Percentiles rank a stretch among this genome's conserved stretches.
Evolutionary conservation across 2,113 vertebrate species (phyloP).

Genomic region (Myxocyprinus asiaticus): DNA sequence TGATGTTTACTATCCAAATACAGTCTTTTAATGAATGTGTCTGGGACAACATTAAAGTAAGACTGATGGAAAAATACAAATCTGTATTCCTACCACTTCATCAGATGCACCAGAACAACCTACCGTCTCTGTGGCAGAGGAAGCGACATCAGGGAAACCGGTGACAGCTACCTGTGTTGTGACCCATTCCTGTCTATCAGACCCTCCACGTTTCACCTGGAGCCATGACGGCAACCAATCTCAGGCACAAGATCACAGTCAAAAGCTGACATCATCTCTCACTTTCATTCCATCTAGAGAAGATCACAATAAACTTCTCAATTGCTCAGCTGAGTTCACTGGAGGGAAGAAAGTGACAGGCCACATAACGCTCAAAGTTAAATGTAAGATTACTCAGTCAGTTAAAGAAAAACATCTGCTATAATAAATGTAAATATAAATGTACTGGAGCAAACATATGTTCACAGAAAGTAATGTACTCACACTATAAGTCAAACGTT

Average conservation of each 20-base stretch:
- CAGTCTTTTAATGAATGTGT: no score
- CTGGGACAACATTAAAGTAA: conserved; percentile 38
- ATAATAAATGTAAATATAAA: no score
- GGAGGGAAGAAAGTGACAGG: conserved; percentile 22
- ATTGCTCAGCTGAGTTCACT: neutral
- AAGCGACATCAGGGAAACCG: conserved; percentile 31
- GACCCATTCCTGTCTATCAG: conserved; percentile 63
- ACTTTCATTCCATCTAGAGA: conserved; percentile 56
- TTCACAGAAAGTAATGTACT: no score
- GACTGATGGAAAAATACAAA: conserved; percentile 50
- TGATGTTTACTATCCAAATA: no score
- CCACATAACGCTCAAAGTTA: conserved; percentile 54
- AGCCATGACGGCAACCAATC: conserved; percentile 57
- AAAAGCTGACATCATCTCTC: conserved; percentile 58
- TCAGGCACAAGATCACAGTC: conserved; percentile 29
- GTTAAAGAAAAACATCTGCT: no score
- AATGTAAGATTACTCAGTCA: conserved; percentile 57
- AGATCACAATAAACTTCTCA: conserved; percentile 60
- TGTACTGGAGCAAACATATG: no score
- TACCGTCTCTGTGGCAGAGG: conserved; percentile 38
- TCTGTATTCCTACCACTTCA: conserved; percentile 60
- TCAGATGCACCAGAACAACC: conserved; percentile 60
- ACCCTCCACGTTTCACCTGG: conserved; percentile 67
- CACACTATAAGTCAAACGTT: no score
- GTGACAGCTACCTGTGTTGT: conserved; percentile 61